Evolutionary conservation across 2,797 vertebrate genomes (phyloP).

Genomic region (Acestrorhynchus altus): DNA sequence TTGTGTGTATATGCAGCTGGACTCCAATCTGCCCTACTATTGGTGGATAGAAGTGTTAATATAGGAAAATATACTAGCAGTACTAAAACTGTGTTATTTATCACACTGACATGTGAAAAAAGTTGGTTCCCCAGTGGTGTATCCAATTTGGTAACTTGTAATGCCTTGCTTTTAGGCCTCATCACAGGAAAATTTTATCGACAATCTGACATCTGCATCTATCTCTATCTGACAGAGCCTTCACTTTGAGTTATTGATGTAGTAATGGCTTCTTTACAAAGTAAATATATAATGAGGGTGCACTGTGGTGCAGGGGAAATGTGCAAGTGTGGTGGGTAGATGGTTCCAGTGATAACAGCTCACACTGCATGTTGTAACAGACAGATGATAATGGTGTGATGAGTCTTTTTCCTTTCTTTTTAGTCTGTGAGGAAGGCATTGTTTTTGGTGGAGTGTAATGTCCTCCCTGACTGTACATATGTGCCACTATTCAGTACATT

Average conservation of each 20-base stretch:
- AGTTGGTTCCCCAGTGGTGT: background rate
- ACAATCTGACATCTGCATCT: background rate
- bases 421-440: background rate
- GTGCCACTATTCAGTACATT: background rate
- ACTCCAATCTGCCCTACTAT: too few relatives aligned
- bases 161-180: background rate
- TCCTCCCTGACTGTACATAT: background rate
- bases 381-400: slow-evolving; percentile 14
- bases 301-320: slow-evolving; percentile 1
- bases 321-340: slow-evolving; percentile 38
- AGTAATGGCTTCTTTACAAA: slow-evolving; percentile 5
- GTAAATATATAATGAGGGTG: background rate
- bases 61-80: too few relatives aligned
- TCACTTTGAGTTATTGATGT: slow-evolving; percentile 13
- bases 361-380: slow-evolving; percentile 41
- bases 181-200: background rate
- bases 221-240: background rate
- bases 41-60: too few relatives aligned
- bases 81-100: too few relatives aligned
- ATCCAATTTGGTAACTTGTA: background rate
- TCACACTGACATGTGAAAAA: too few relatives aligned
- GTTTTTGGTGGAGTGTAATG: background rate
- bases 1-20: too few relatives aligned
- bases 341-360: slow-evolving; percentile 39
- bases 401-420: background rate